A percentile compares a stretch with the other conserved stretches of the same genome.
These are phyloP conservation scores for Lacerta bilineata DNA, from an alignment of 2,797 vertebrate genomes.

Conservation along the genomic window DNA sequence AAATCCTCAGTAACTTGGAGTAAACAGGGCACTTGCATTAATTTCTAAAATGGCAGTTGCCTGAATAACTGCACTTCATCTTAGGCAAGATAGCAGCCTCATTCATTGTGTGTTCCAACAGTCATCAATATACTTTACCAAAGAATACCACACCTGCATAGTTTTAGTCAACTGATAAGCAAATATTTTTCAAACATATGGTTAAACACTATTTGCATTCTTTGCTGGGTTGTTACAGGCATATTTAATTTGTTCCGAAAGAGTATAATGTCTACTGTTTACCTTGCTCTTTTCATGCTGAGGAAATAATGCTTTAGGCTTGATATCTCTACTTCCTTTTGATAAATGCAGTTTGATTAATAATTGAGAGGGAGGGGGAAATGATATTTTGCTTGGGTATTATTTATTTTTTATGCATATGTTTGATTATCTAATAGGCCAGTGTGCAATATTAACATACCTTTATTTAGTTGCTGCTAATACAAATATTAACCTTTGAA, in stretches of 20 bases:
- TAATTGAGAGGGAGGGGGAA: slow-evolving; percentile 61
- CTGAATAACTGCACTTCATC: slow-evolving; percentile 60
- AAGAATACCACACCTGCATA: slow-evolving; percentile 53
- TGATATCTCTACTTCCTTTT: slow-evolving; percentile 74
- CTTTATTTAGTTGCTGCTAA: slow-evolving; percentile 63
- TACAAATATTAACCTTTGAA: slow-evolving; percentile 62
- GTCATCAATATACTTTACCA: slow-evolving; percentile 60
- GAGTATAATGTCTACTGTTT: slow-evolving; percentile 64
- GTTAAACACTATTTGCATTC: slow-evolving; percentile 73
- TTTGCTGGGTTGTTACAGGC: slow-evolving; percentile 65
- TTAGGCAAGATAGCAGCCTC: slow-evolving; percentile 55
- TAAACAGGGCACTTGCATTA: slow-evolving; percentile 8
- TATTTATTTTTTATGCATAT: slow-evolving; percentile 70
- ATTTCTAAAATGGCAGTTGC: slow-evolving; percentile 47
- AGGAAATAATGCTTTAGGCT: slow-evolving; percentile 67
- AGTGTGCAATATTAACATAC: slow-evolving; percentile 65
- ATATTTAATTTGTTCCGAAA: slow-evolving; percentile 70
- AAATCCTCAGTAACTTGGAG: background rate
- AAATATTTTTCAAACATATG: slow-evolving; percentile 74
- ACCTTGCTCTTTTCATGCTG: slow-evolving; percentile 70
- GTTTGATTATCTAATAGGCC: slow-evolving; percentile 68
- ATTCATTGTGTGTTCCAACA: slow-evolving; percentile 39
- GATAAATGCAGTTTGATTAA: slow-evolving; percentile 68
- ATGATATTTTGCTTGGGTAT: slow-evolving; percentile 63
- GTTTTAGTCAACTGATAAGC: slow-evolving; percentile 72